Conservation (phyloP, 2,797 vertebrate species). For the Neosalanx taihuensis region DNA sequence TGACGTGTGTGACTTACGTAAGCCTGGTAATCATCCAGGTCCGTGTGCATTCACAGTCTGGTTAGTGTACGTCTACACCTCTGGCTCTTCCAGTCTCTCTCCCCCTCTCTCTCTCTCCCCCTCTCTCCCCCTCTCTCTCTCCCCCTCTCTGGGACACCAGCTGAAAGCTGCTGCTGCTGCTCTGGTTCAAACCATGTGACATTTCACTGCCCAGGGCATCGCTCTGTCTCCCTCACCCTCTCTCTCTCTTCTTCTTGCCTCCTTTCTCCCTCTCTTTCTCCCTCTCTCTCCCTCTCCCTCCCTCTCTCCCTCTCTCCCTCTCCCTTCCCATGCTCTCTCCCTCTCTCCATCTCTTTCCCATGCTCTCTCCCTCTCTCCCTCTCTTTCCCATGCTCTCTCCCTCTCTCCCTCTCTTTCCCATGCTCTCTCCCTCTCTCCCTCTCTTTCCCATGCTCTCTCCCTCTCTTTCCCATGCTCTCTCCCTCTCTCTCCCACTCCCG, state of each 20-base stretch:
- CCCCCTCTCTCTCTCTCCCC: constrained; percentile 16
- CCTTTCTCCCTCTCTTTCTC: background rate
- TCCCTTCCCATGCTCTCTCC: background rate
- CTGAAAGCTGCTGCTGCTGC: constrained; percentile 22
- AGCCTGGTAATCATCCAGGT: constrained; percentile 49
- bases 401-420: no score
- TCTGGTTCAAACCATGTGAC: constrained; percentile 23
- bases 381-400: no score
- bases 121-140: no score
- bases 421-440: no score
- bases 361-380: background rate
- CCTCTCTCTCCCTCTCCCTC: background rate
- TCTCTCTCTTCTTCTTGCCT: background rate
- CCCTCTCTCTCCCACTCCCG: background rate
- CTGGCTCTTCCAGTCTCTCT: constrained; percentile 26
- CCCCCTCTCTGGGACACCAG: constrained; percentile 29
- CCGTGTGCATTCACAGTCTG: constrained; percentile 34
- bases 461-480: background rate
- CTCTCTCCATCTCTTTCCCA: no score
- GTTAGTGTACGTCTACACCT: constrained; percentile 39
- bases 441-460: no score
- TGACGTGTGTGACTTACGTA: constrained; percentile 48
- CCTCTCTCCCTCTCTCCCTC: background rate
- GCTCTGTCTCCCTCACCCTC: background rate
- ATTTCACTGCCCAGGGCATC: background rate